Evolutionary conservation across 1,140 invertebrate species (phyloP).

Genomic region (Pogonognathellus flavescens): DNA sequence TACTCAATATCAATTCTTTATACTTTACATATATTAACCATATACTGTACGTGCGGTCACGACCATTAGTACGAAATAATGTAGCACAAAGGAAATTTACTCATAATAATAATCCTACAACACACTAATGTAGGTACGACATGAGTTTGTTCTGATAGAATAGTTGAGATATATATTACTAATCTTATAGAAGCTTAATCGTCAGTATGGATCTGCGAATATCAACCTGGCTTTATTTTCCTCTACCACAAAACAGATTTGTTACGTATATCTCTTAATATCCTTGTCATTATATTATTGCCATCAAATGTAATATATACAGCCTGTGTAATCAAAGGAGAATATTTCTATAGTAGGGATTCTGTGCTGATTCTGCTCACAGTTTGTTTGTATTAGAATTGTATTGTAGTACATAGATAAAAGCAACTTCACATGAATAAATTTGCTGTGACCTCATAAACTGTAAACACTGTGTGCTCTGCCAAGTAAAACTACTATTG

Average conservation of each 20-base stretch:
- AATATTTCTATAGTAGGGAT: background rate
- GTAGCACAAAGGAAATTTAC: too few relatives aligned
- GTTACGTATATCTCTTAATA: slow-evolving; percentile 19
- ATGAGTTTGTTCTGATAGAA: too few relatives aligned
- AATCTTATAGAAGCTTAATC: too few relatives aligned
- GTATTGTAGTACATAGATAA: background rate
- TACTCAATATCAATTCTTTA: background rate
- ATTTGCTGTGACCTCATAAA: slow-evolving; percentile 29
- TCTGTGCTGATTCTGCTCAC: background rate
- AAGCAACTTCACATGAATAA: slow-evolving; percentile 3
- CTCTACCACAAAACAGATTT: background rate
- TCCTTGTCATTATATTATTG: slow-evolving; percentile 8
- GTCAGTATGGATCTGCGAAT: too few relatives aligned
- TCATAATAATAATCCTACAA: too few relatives aligned
- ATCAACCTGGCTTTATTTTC: background rate
- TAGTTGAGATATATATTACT: too few relatives aligned
- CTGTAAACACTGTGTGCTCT: background rate
- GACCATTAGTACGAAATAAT: background rate
- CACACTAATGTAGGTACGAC: too few relatives aligned
- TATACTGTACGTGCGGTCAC: slow-evolving; percentile 10
- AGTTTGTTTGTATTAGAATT: background rate
- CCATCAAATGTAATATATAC: background rate
- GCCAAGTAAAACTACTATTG: too few relatives aligned
- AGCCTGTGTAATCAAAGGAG: background rate
- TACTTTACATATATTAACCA: background rate